Base-by-base conservation (phyloP, 2,888 invertebrate species). In the Tachina lurida region DNA sequence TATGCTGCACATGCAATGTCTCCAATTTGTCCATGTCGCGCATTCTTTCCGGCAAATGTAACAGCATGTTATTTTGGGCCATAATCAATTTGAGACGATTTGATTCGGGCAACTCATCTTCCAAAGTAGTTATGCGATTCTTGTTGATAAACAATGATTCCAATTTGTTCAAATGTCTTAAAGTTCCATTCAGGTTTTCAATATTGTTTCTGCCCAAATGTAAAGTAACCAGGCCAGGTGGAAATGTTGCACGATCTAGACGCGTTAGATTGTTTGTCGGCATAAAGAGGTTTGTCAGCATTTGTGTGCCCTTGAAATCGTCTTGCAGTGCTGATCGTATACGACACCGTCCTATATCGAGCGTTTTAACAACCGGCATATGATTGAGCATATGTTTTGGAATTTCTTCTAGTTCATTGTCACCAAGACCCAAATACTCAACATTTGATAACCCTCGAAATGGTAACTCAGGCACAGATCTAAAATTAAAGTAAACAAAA, bases 291-390 rank as follows among this genome's bases (percentile, higher is more conserved):
- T 95, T 94, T 88, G 95, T 95, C 54, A 97, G 93, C 90, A 95
- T 94, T 89, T 94, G 94, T 86, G 93, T 93, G 93, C 96, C 97
- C 93, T 95, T 95, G 88, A 98, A 95, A 90, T 96, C 97, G 73
- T 95, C 95, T 87, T 95, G 94, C 43, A 95, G 94, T 74, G 98
- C 94, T 71, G 95, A 94, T 83, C 94, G 94, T 88, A 98, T 96
- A 88, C 95, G 95, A 90, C 97, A 97, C 87, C 97, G 94, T 88
- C 96, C 96, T 82, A 98, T 93, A 92, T 97, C 97, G 84, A 98
- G 93, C 1, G 96, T 96, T 90, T 95, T 95, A 80, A 98, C 94
- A 88, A 95, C 95, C 1, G 97, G 96, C 93, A 97, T 94, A 90
- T 96, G 95, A 73, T 95, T 94, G 83, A 97, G 94, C 63, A 97